Conservation (phyloP, 2,888 invertebrate genomes). For the Plagiodera versicolora region DNA sequence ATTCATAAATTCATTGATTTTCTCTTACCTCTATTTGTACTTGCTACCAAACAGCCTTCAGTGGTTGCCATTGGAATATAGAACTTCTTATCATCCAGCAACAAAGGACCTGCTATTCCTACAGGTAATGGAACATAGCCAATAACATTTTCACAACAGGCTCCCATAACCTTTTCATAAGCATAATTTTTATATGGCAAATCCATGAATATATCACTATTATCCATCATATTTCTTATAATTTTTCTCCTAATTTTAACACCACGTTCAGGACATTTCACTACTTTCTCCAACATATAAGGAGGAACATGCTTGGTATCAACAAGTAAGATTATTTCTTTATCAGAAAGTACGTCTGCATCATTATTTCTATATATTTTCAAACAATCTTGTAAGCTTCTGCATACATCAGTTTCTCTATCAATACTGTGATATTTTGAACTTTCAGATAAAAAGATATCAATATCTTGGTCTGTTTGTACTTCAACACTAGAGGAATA, state of each 20-base stretch:
- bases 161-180: constrained; percentile 78
- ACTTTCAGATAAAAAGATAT: constrained; percentile 8
- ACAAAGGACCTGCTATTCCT: constrained; percentile 90
- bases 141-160: constrained; percentile 97
- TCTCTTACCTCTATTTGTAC: constrained; percentile 76
- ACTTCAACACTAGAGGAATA: constrained; percentile 38
- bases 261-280: constrained; percentile 80
- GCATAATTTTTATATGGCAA: constrained; percentile 85
- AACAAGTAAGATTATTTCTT: constrained; percentile 80
- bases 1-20: no score
- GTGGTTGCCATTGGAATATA: constrained; percentile 98
- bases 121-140: constrained; percentile 95
- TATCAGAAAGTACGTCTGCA: constrained; percentile 71
- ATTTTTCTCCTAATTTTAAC: constrained; percentile 78
- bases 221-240: constrained; percentile 58
- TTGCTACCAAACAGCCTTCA: constrained; percentile 95
- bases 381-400: constrained; percentile 67
- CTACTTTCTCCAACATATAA: constrained; percentile 81
- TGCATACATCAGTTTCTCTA: constrained; percentile 27
- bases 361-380: constrained; percentile 70
- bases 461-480: constrained; percentile 36
- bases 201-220: constrained; percentile 60
- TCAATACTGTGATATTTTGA: constrained; percentile 7
- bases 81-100: constrained; percentile 76
- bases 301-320: constrained; percentile 78